phyloP scores from a whole-genome alignment of 1,140 invertebrate species.

The Mylabris phalerata region DNA sequence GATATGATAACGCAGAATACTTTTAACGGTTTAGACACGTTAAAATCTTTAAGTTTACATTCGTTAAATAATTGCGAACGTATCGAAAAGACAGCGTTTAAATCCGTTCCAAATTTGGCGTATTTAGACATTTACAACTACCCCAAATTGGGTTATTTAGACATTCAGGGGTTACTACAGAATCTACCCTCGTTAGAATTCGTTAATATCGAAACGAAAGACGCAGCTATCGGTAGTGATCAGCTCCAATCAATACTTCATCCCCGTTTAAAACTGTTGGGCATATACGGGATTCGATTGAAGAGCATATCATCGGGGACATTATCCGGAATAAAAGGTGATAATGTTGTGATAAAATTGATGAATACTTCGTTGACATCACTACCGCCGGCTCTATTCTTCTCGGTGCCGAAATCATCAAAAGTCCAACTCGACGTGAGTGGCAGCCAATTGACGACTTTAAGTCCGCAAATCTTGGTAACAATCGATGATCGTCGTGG shows the following conservation, averaged over 20 bases:
- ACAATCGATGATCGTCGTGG: constrained; percentile 73
- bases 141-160: constrained; percentile 72
- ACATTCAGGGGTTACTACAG: constrained; percentile 71
- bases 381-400: constrained; percentile 72
- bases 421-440: constrained; percentile 68
- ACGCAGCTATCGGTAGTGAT: constrained; percentile 70
- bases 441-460: constrained; percentile 66
- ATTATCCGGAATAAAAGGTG: constrained; percentile 67
- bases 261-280: constrained; percentile 66
- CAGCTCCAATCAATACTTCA: constrained; percentile 72
- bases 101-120: constrained; percentile 59
- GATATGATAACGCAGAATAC: constrained; percentile 62
- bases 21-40: constrained; percentile 58
- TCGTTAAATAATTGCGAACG: constrained; percentile 61
- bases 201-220: constrained; percentile 81
- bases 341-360: constrained; percentile 61
- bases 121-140: constrained; percentile 65
- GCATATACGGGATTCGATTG: constrained; percentile 66
- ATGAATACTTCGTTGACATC: constrained; percentile 71
- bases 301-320: constrained; percentile 74
- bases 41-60: constrained; percentile 60
- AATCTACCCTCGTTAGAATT: constrained; percentile 60
- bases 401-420: constrained; percentile 82
- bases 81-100: constrained; percentile 80
- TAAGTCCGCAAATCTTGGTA: constrained; percentile 68